Base-by-base conservation (phyloP, 2,113 vertebrate species). In the Pyrgilauda ruficollis region DNA sequence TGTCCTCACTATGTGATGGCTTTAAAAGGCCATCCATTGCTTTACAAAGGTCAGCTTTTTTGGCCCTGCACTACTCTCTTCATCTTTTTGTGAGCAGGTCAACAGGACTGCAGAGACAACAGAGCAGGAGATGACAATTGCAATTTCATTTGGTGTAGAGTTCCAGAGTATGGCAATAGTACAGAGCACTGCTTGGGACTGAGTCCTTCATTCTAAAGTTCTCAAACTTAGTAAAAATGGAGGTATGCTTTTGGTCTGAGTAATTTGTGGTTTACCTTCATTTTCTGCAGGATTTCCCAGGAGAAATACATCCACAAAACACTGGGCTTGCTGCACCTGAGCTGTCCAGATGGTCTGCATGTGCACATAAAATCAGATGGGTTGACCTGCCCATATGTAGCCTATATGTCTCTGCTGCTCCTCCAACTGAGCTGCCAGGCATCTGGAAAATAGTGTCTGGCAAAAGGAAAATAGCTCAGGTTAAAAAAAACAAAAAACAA, bases 311-410 rank as follows among this genome's bases (percentile, higher is more conserved):
- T 80, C 55, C 68, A 90, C 47, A 74, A 88, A 96, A 19, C 63
- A 37, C 64, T 39, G 33, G 41, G 35, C n/a, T 94, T 92, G 67
- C 68, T 86, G 80, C 86, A 95, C 83, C 88, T 93, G 90, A 92
- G 63, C 50, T 77, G 13, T 77, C 33, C 94, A 96, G 95, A 93
- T 92, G 86, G 88, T 50, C 85, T 92, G 50, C 68, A 81, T 77
- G 73, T 74, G 86, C 9, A 7, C 68, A 67, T 87, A 93, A 88
- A 94, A 90, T 93, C 83, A 90, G 55, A 90, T 62, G 52, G 63
- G 69, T 77, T 94, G 85, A 95, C 75, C 79, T 90, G 63, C 72
- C 75, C 76, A 59, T 88, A 86, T 90, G 68, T 59, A 97, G 68
- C 35, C 0, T 16, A 44, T 87, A 88, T 39, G 50, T 66, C 72